phyloP scores from a whole-genome alignment of 1,140 invertebrate genomes.

The Sitodiplosis mosellana region DNA sequence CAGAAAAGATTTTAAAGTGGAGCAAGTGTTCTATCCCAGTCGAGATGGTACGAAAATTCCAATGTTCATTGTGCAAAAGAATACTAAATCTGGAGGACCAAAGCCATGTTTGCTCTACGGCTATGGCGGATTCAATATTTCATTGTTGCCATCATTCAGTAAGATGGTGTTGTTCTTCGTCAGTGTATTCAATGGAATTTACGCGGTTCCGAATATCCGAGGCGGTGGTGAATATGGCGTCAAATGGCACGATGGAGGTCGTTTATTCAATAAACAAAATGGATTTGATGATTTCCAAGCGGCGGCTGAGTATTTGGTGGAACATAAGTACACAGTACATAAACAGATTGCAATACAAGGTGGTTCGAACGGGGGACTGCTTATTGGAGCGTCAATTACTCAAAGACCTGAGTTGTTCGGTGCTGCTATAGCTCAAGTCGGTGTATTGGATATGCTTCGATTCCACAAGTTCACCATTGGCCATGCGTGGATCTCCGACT shows the following conservation, averaged over 20 bases:
- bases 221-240: slow-evolving; percentile 97
- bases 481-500: slow-evolving; percentile 91
- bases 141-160: slow-evolving; percentile 35
- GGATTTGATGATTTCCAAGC: slow-evolving; percentile 92
- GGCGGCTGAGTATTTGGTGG: slow-evolving; percentile 79
- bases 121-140: slow-evolving; percentile 85
- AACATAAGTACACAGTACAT: slow-evolving; percentile 59
- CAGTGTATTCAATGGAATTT: slow-evolving; percentile 71
- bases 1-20: slow-evolving; percentile 56
- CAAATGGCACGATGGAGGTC: slow-evolving; percentile 69
- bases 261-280: slow-evolving; percentile 89
- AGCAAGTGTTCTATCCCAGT: slow-evolving; percentile 85
- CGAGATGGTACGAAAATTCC: slow-evolving; percentile 93
- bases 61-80: slow-evolving; percentile 88
- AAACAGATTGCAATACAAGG: slow-evolving; percentile 77
- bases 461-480: slow-evolving; percentile 99
- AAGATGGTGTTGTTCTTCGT: slow-evolving; percentile 73
- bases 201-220: slow-evolving; percentile 85
- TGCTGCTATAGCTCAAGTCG: slow-evolving; percentile 77
- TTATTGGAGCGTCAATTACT: slow-evolving; percentile 84
- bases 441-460: slow-evolving; percentile 91
- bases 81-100: slow-evolving; percentile 40
- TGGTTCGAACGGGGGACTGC: slow-evolving; percentile 88
- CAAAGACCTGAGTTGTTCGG: slow-evolving; percentile 91
- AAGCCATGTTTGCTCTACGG: slow-evolving; percentile 79